phyloP scores from a whole-genome alignment of 2,113 vertebrate genomes.

The zebrafish (Danio rerio) region DNA sequence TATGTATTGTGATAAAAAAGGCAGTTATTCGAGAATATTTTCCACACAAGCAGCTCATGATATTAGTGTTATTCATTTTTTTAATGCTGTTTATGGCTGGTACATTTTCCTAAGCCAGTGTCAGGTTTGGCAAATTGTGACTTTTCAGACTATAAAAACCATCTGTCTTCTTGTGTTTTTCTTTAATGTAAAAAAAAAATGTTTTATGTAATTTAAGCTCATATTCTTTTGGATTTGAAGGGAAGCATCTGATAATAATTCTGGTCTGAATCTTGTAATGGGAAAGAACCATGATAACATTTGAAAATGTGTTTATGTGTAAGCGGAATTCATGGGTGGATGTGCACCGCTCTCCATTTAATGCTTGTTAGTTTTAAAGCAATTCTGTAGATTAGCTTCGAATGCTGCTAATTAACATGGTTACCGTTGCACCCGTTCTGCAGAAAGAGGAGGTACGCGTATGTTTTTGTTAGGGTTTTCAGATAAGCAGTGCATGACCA shows the following conservation, averaged over 20 bases:
- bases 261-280: not conserved
- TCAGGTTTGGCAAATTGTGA: not conserved
- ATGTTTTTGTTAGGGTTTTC: constrained; percentile 42
- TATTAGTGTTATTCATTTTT: too few relatives aligned
- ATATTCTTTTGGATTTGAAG: not conserved
- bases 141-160: not conserved
- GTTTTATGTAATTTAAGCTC: not conserved
- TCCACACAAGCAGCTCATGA: too few relatives aligned
- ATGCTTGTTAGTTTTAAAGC: constrained; percentile 22
- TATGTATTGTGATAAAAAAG: too few relatives aligned
- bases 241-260: not conserved
- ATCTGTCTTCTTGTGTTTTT: not conserved
- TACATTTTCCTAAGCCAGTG: too few relatives aligned
- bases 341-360: not conserved
- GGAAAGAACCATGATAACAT: constrained; percentile 2
- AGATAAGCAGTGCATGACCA: constrained; percentile 48
- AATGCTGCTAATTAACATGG: constrained; percentile 29
- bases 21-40: too few relatives aligned
- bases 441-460: constrained; percentile 37
- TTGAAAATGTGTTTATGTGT: constrained; percentile 11
- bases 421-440: constrained; percentile 30
- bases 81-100: too few relatives aligned
- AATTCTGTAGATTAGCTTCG: constrained; percentile 20
- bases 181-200: not conserved
- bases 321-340: constrained; percentile 6